Conservation (phyloP, 2,888 invertebrate genomes). For the Pristionchus fissidentatus region DNA sequence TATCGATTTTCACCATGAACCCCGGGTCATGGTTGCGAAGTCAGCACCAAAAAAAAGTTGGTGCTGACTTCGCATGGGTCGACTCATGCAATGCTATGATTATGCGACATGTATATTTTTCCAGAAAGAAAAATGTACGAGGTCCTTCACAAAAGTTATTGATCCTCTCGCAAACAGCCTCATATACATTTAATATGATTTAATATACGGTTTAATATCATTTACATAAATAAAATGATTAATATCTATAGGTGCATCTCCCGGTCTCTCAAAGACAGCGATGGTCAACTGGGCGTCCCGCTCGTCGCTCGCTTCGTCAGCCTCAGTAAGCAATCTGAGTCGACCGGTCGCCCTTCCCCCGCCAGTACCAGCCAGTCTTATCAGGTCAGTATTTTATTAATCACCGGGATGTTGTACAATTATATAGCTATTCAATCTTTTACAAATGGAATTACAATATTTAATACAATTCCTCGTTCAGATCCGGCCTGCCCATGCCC, state of each 20-base stretch:
- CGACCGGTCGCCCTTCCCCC: slow-evolving; percentile 8
- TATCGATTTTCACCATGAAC: too few species aligned
- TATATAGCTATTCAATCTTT: neutral
- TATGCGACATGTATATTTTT: too few species aligned
- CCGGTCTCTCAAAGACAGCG: slow-evolving; percentile 20
- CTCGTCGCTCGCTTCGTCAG: slow-evolving; percentile 1
- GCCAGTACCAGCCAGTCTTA: neutral
- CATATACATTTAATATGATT: too few species aligned
- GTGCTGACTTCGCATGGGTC: too few species aligned
- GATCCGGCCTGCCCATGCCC: slow-evolving; percentile 31
- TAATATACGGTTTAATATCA: too few species aligned
- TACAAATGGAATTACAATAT: neutral
- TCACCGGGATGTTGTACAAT: neutral
- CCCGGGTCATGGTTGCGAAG: too few species aligned
- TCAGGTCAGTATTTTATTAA: neutral
- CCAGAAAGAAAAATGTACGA: too few species aligned
- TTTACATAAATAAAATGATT: too few species aligned
- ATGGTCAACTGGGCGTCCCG: slow-evolving; percentile 48
- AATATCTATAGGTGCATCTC: neutral
- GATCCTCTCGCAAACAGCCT: too few species aligned
- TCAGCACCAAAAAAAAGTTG: too few species aligned
- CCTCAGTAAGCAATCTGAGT: neutral
- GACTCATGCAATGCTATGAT: too few species aligned
- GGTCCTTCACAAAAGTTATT: too few species aligned
- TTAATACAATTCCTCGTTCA: neutral